Conservation (phyloP, 2,113 vertebrate species). For the Brachypodius melanocephalos region DNA sequence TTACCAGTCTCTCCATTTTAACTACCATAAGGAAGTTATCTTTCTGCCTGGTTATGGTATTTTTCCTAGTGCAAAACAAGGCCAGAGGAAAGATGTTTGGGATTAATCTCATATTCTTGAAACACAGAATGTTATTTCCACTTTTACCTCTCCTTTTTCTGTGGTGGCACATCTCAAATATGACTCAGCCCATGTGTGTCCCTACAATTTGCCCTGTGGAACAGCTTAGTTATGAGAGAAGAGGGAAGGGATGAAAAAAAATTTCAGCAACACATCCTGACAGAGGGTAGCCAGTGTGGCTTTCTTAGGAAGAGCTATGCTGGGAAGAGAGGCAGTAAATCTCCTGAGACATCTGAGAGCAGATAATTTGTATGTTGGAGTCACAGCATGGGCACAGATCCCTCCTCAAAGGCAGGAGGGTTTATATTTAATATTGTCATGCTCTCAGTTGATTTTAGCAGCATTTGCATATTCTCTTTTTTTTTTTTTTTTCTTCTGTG, state of each 20-base stretch:
- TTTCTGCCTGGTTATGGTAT: background rate
- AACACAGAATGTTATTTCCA: background rate
- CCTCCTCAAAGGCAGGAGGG: background rate
- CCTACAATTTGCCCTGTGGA: background rate
- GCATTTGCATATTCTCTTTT: background rate
- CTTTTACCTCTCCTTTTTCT: background rate
- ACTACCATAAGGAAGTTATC: background rate
- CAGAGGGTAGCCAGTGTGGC: background rate
- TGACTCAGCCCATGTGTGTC: background rate
- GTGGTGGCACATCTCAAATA: background rate
- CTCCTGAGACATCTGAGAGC: background rate
- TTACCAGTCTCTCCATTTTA: constrained; percentile 11
- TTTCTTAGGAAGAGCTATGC: background rate
- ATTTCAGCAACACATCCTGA: background rate
- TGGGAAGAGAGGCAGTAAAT: background rate
- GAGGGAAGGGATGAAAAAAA: background rate
- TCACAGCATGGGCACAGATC: background rate
- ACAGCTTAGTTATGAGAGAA: background rate
- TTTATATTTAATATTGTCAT: background rate
- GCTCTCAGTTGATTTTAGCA: background rate
- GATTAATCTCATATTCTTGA: background rate
- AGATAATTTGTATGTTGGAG: background rate
- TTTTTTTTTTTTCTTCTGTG: background rate
- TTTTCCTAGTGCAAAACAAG: background rate
- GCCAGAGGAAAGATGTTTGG: background rate